Evolutionary conservation across 2,113 vertebrate genomes (phyloP), one percentile per base, ranked within the genome.

Genomic region (Ibidorhyncha struthersii): DNA sequence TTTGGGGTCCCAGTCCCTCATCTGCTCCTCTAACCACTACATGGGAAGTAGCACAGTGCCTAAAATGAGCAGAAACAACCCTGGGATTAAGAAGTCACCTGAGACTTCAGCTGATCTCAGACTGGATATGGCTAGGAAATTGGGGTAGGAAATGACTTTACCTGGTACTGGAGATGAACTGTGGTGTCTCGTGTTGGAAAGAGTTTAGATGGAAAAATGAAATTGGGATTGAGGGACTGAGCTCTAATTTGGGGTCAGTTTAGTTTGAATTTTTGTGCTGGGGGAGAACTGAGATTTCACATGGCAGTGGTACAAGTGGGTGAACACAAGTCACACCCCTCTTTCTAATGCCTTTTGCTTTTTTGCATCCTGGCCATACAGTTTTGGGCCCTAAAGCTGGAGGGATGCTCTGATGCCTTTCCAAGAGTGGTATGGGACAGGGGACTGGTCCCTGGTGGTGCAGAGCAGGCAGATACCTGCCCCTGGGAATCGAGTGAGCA

Each of bases 131-230:
- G 22, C 6, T 38, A 27, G 63, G 53, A 93, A 90, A 88, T 21
- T 53, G 36, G 25, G 65, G 91, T 47, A 91, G 72, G 55, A 95
- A 84, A 69, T 79, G 9, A 50, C 50, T 91, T 94, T 71, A 73
- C 71, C 45, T 86, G 72, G 49, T 89, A 78, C 21, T 59, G 78
- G 47, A 85, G 29, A 52, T 61, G 27, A 82, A 82, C 47, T 86
- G 30, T 2, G 1, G 12, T 65, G 18, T 82, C 36, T 80, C 43
- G 17, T 52, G 27, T 38, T 76, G 23, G 53, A 86, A 71, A 71
- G 41, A 79, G 10, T 79, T 77, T 30, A 77, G 43, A 73, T 25
- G 40, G 63, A 78, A 79, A 89, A 82, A 89, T 70, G 25, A 89
- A 95, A 66, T 10, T 53, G 41, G 5, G 32, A 58, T 86, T 84